Percentiles rank a stretch among this genome's conserved stretches.
phyloP scores from a whole-genome alignment of 1,140 invertebrate species.

The Drosophila varians region DNA sequence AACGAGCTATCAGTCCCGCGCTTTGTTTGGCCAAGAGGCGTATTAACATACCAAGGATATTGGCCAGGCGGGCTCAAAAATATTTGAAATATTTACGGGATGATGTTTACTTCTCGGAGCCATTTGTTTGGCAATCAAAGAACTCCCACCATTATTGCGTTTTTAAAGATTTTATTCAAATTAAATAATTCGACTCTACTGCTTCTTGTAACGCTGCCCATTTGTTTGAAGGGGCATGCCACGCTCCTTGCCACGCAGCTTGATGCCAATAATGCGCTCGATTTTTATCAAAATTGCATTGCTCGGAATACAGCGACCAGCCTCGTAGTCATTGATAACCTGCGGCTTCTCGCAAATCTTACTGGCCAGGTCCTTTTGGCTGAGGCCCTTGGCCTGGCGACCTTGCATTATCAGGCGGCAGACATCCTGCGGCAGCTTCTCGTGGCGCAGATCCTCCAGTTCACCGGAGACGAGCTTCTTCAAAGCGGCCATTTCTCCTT shows the following conservation, averaged over 20 bases:
- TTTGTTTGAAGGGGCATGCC: not conserved
- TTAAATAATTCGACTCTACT: no score
- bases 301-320: conserved; percentile 96
- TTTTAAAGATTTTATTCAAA: no score
- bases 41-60: conserved; percentile 60
- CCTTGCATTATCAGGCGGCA: conserved; percentile 95
- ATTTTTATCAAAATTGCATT: conserved; percentile 96
- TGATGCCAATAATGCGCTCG: conserved; percentile 92
- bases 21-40: conserved; percentile 43
- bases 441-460: conserved; percentile 9
- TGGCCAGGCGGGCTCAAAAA: conserved; percentile 6
- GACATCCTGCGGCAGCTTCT: conserved; percentile 1
- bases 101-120: no score
- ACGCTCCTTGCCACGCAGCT: not conserved
- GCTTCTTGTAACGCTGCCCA: not conserved
- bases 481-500: not conserved
- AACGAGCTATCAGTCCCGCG: conserved; percentile 57
- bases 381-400: conserved; percentile 88
- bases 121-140: no score
- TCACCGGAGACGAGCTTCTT: not conserved
- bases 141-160: no score
- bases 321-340: conserved; percentile 97
- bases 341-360: conserved; percentile 98
- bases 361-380: conserved; percentile 95
- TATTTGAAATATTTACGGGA: not conserved